Base-by-base conservation (phyloP, 2,888 invertebrate species). In the Volucella bombylans region DNA sequence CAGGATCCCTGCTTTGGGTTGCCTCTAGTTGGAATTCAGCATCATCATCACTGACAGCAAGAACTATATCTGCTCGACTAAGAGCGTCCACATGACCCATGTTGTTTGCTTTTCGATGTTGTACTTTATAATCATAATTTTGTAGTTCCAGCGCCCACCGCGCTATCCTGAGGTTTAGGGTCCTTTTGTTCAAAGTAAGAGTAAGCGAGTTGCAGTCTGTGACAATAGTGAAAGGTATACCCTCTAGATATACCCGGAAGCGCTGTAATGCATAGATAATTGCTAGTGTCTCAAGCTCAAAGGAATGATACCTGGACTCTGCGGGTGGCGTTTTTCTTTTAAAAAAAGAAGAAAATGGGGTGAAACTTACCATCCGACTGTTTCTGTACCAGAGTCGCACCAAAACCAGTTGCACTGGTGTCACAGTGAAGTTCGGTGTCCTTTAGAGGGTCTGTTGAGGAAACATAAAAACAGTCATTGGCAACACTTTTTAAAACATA, bases 11-110 rank as follows among this genome's bases (percentile, higher is more conserved):
- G 45, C 9, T 45, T 45, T 45, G n/a, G 2, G 68, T 39, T 8
- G 45, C 10, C 45, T 45, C 45, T n/a, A 45, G 45, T 45, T 45
- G 45, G 45, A 45, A 45, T 12, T 12, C 6, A 1, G 4, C 45
- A 45, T 45, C 45, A 45, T 4, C 45, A 45, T n/a, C 45, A 4
- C 2, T 45, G 45, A 45, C 9, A 45, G 45, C 45, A 45, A 45
- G 2, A 45, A 45, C 1, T 8, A 45, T 45, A 4, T 45, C 9
- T n/a, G 45, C 3, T 4, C 88, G 52, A 68, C 89, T 89, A 14
- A 89, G 71, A 1, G 89, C 88, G 76, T 89, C 89, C 1, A 88
- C 89, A 86, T 89, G 89, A 15, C 49, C 62, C 89, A 89, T 90
- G 41, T 78, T 71, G 15, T 38, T 55, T 15, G 62, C 82, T 15